Evolutionary conservation across 2,888 invertebrate genomes (phyloP).

Genomic region (Lomographa bimaculata): DNA sequence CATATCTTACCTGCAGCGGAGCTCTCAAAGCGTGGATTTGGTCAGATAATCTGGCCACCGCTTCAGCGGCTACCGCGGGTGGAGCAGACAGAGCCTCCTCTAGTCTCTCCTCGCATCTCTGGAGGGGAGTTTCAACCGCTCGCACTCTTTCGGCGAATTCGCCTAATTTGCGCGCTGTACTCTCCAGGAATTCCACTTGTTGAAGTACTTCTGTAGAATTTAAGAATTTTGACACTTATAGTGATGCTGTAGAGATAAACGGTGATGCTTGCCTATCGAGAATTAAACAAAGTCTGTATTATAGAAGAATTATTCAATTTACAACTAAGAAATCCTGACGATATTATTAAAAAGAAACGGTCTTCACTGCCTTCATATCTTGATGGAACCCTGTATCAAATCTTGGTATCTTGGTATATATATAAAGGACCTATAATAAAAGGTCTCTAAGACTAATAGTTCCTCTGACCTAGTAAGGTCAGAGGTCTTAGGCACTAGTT

Average conservation of each 20-base stretch:
- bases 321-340: too few relatives aligned
- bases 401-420: too few relatives aligned
- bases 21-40: slow-evolving; percentile 91
- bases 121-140: slow-evolving; percentile 92
- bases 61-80: slow-evolving; percentile 92
- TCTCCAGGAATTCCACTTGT: slow-evolving; percentile 91
- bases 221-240: too few relatives aligned
- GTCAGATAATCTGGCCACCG: slow-evolving; percentile 92
- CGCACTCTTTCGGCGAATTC: slow-evolving; percentile 94
- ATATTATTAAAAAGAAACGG: too few relatives aligned
- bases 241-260: neutral
- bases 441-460: too few relatives aligned
- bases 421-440: too few relatives aligned
- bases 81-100: slow-evolving; percentile 84
- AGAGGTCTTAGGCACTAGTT: too few relatives aligned
- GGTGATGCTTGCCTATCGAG: too few relatives aligned
- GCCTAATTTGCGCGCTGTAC: slow-evolving; percentile 90
- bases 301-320: slow-evolving; percentile 4
- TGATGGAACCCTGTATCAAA: too few relatives aligned
- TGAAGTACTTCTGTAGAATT: slow-evolving; percentile 85
- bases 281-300: too few relatives aligned
- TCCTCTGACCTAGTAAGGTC: too few relatives aligned
- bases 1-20: slow-evolving; percentile 83
- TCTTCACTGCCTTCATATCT: too few relatives aligned
- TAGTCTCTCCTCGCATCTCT: slow-evolving; percentile 93